Conservation (phyloP, 1,140 invertebrate genomes). For the Dreissena rostriformis region DNA sequence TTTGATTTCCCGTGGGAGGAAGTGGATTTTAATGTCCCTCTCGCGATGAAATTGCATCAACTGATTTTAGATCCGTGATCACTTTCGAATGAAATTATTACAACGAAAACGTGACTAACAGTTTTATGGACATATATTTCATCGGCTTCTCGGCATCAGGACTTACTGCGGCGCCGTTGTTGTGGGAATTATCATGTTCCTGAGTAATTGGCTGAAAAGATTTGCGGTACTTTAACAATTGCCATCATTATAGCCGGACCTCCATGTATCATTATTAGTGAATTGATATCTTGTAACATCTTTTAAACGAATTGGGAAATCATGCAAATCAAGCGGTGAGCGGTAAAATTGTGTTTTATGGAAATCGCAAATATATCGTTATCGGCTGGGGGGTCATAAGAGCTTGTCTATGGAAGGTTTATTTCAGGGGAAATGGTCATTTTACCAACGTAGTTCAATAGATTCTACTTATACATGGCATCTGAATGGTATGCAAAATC, state of each 20-base stretch:
- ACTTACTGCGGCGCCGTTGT: background rate
- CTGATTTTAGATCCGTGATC: constrained; percentile 43
- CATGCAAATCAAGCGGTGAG: background rate
- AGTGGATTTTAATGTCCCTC: constrained; percentile 55
- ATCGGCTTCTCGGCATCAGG: constrained; percentile 27
- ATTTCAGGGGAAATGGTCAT: too few species aligned
- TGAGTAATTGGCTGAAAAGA: constrained; percentile 43
- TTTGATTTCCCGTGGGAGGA: constrained; percentile 52
- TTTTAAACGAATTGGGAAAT: constrained; percentile 49
- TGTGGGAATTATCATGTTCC: constrained; percentile 38
- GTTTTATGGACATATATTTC: constrained; percentile 56
- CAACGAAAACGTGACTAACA: constrained; percentile 38
- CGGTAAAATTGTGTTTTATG: constrained; percentile 26
- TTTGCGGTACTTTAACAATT: constrained; percentile 27
- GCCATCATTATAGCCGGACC: background rate
- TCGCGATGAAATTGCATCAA: constrained; percentile 38
- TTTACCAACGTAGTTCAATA: too few species aligned
- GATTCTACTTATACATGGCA: too few species aligned
- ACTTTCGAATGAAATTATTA: constrained; percentile 49
- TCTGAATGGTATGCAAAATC: too few species aligned
- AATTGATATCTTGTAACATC: constrained; percentile 19
- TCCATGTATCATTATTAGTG: constrained; percentile 21
- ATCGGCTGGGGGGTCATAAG: background rate
- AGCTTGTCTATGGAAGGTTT: background rate
- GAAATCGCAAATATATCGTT: background rate